Evolutionary conservation across 2,797 vertebrate species (phyloP).

Genomic region (Jordanella pulchra): DNA sequence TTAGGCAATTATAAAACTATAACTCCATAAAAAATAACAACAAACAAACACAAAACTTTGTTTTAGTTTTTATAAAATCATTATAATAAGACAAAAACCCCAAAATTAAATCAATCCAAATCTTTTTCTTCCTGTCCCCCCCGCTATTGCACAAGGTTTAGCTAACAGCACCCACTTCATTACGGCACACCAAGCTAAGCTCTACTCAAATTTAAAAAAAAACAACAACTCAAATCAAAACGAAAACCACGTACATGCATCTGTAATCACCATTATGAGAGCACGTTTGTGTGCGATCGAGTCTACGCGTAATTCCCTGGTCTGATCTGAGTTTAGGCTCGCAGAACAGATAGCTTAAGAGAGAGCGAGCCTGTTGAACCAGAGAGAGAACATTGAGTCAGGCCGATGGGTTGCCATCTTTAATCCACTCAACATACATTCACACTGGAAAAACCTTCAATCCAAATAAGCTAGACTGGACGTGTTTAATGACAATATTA

Average conservation of each 20-base stretch:
- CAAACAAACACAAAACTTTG: conserved; percentile 67
- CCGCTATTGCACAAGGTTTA: conserved; percentile 96
- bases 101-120: conserved; percentile 84
- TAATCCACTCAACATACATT: conserved; percentile 57
- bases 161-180: conserved; percentile 99
- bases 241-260: conserved; percentile 97
- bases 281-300: conserved; percentile 96
- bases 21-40: conserved; percentile 23
- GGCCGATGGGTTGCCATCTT: conserved; percentile 82
- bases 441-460: conserved; percentile 9
- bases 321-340: conserved; percentile 90
- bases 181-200: conserved; percentile 95
- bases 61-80: conserved; percentile 67
- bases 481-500: not conserved
- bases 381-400: conserved; percentile 99
- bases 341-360: conserved; percentile 97
- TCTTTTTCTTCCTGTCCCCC: conserved; percentile 63
- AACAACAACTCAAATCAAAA: conserved; percentile 58
- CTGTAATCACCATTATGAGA: conserved; percentile 99
- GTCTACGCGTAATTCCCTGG: conserved; percentile 93
- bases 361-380: conserved; percentile 99
- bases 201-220: conserved; percentile 87
- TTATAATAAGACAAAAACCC: conserved; percentile 81
- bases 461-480: not conserved
- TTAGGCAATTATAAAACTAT: conserved; percentile 83